Base-by-base conservation (phyloP, 2,113 vertebrate genomes). In the Electrona antarctica region DNA sequence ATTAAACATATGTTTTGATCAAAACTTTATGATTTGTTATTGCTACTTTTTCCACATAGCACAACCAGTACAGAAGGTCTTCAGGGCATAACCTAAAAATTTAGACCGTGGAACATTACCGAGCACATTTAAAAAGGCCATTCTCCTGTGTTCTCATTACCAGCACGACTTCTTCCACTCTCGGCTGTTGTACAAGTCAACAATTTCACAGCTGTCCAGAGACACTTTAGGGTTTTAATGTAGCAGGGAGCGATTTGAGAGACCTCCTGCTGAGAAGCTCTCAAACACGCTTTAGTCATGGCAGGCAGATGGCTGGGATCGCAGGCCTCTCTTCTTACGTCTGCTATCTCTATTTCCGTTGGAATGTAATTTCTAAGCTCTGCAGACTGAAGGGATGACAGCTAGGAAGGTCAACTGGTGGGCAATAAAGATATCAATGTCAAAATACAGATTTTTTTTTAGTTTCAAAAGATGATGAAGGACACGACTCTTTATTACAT, bases 261-360 rank as follows among this genome's bases (percentile, higher is more conserved):
- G 28, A 3, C 45, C 56, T 59, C 55, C 52, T 47, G 52, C 49
- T 67, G 65, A 14, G 51, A 51, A 63, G 13, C 51, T 47, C 52
- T 11, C 13, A 67, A 67, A 67, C 45, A 9, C n/a, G 6, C 11
- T 67, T 67, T 67, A 67, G 52, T 57, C 41, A 57, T 57, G 54
- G 8, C 51, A 46, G 54, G 45, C 45, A 58, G 15, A 49, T 58
- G n/a, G 45, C 33, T 67, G 65, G 45, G 45, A 28, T 49, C 21
- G 8, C 56, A 15, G 55, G 45, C 54, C 64, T 46, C 45, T 49
- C n/a, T 21, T 11, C 49, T 10, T 50, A 6, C 14, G 14, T 49
- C 14, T 28, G n/a, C 56, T 14, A 14, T 58, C 46, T 64, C 62
- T 64, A 15, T 28, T 28, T 64, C n/a, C 5, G 8, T 8, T 64